Conservation (phyloP, 2,113 vertebrate species). For the Trematomus loennbergii region DNA sequence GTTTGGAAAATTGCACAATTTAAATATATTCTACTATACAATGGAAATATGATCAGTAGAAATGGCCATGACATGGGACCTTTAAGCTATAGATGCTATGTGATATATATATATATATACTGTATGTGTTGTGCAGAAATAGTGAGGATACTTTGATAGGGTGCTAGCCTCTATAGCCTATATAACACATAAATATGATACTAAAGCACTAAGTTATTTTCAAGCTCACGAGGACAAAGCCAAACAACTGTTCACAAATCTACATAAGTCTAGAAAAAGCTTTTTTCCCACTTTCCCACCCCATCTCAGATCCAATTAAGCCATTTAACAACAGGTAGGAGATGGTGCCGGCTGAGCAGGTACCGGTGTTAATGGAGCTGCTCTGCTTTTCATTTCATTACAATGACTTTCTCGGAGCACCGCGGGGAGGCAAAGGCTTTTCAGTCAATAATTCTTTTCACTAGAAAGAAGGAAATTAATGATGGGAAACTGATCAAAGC, state of each 20-base stretch:
- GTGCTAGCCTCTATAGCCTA: too few species aligned
- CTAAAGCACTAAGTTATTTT: neutral
- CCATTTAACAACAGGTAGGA: conserved; percentile 67
- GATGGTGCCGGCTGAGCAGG: conserved; percentile 46
- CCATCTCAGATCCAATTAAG: conserved; percentile 51
- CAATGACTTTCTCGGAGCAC: conserved; percentile 52
- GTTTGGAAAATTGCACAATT: too few species aligned
- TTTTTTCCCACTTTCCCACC: neutral
- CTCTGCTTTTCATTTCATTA: conserved; percentile 68
- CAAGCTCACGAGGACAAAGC: neutral
- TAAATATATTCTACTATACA: too few species aligned
- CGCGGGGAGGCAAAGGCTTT: conserved; percentile 42
- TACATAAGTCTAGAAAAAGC: conserved; percentile 7
- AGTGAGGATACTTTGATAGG: neutral
- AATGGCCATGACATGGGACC: too few species aligned
- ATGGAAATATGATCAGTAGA: too few species aligned
- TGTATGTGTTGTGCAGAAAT: neutral
- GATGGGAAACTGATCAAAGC: conserved; percentile 58
- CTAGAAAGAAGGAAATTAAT: conserved; percentile 22
- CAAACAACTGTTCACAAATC: neutral
- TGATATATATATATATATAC: conserved; percentile 10
- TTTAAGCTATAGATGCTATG: too few species aligned
- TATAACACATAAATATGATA: neutral
- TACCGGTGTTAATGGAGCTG: conserved; percentile 59
- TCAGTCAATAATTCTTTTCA: conserved; percentile 62